Conservation (phyloP, 1,140 invertebrate species). For the Globodera rostochiensis region DNA sequence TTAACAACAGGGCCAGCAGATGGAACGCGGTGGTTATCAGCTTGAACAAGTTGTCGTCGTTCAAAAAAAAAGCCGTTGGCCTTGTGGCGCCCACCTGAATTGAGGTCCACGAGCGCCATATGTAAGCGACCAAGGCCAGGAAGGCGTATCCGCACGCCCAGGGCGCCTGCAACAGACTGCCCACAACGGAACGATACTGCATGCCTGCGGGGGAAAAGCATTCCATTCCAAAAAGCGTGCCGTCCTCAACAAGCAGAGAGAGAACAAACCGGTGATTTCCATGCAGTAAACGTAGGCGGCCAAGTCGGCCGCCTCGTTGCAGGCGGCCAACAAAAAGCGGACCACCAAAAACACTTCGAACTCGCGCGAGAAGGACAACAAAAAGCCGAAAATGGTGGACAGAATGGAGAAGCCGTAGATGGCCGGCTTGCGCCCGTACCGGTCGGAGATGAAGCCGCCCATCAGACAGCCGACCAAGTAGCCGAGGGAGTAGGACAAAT, state of each 20-base stretch:
- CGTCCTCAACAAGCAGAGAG: neutral
- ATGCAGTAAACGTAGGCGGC: conserved; percentile 65
- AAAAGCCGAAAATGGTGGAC: conserved; percentile 61
- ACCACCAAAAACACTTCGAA: conserved; percentile 63
- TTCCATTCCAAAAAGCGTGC: neutral
- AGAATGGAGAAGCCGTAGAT: conserved; percentile 58
- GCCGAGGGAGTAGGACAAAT: conserved; percentile 62
- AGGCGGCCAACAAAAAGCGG: conserved; percentile 59
- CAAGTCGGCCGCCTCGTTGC: conserved; percentile 60
- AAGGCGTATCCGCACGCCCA: conserved; percentile 65
- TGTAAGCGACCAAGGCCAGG: conserved; percentile 60
- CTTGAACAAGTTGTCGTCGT: conserved; percentile 24
- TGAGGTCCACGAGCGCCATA: conserved; percentile 59
- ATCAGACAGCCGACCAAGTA: conserved; percentile 62
- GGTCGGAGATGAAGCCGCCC: conserved; percentile 59
- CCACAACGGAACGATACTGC: conserved; percentile 60
- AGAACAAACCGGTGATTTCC: conserved; percentile 57
- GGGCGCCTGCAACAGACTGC: conserved; percentile 59
- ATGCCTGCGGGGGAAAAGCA: conserved; percentile 9
- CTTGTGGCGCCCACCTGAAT: conserved; percentile 49
- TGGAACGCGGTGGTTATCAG: conserved; percentile 58
- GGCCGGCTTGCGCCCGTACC: conserved; percentile 57
- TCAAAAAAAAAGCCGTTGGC: neutral
- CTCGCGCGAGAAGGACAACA: conserved; percentile 59
- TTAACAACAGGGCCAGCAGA: conserved; percentile 45